These are phyloP conservation scores for Calliphora vicina DNA, from an alignment of 1,140 invertebrate genomes.

Conservation along the genomic window DNA sequence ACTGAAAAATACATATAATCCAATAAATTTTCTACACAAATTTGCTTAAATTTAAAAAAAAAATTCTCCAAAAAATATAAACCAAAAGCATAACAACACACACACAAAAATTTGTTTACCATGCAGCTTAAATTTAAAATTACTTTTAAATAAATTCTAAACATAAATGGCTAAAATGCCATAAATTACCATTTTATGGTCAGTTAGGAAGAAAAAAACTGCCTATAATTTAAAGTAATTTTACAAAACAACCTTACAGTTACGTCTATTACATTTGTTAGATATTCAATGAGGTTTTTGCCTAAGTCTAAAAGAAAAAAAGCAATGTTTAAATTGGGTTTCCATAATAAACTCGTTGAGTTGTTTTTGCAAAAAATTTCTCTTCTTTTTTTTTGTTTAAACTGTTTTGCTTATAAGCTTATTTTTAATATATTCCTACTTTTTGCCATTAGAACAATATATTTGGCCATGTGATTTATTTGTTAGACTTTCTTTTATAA, in stretches of 20 bases:
- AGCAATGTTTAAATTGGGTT: background rate
- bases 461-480: no score
- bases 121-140: background rate
- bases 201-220: background rate
- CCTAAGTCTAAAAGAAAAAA: background rate
- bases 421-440: no score
- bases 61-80: background rate
- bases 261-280: background rate
- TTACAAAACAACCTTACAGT: background rate
- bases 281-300: background rate
- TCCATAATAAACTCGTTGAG: background rate
- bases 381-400: no score
- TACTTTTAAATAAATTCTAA: background rate
- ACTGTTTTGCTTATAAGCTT: no score
- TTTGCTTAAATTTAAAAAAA: no score
- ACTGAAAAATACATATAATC: no score
- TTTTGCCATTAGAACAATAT: no score
- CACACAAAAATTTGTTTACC: background rate
- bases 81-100: background rate
- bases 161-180: background rate
- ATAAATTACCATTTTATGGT: constrained; percentile 1
- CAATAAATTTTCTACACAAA: no score
- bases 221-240: background rate
- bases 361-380: no score
- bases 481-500: no score